Evolutionary conservation across 30 jellyfish, hydroid and myxozoan species (phyloP).

Genomic region (Catostylus mosaicus): DNA sequence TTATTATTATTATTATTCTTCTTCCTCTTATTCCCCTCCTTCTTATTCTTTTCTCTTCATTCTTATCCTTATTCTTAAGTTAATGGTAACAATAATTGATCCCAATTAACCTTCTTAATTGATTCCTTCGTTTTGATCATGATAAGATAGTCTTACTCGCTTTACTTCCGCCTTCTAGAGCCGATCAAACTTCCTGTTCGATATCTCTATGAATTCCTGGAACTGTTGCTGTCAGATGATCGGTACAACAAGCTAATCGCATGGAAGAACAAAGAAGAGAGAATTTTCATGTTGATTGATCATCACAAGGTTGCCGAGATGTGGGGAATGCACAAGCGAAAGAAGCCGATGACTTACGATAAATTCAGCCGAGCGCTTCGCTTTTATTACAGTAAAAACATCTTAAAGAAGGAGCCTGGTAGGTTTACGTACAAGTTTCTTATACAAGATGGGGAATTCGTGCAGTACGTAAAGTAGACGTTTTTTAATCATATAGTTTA

Average conservation of each 20-base stretch:
- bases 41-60: too few species aligned
- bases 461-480: constrained; percentile 21
- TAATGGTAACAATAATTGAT: too few species aligned
- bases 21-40: too few species aligned
- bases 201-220: constrained; percentile 76
- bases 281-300: constrained; percentile 69
- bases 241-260: constrained; percentile 50
- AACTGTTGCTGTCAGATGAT: constrained; percentile 51
- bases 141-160: too few species aligned
- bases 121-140: too few species aligned
- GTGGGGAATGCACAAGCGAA: constrained; percentile 87
- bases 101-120: too few species aligned
- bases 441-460: constrained; percentile 56
- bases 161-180: constrained; percentile 12
- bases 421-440: constrained; percentile 73
- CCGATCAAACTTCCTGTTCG: constrained; percentile 72
- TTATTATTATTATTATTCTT: too few species aligned
- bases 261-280: constrained; percentile 75
- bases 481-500: too few species aligned
- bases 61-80: too few species aligned
- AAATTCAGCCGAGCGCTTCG: constrained; percentile 83
- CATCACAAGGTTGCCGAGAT: constrained; percentile 77
- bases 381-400: constrained; percentile 74
- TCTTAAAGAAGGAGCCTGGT: constrained; percentile 75
- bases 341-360: constrained; percentile 78